Conservation (phyloP, 1,140 invertebrate species). For the Sycophaga agraensis region DNA sequence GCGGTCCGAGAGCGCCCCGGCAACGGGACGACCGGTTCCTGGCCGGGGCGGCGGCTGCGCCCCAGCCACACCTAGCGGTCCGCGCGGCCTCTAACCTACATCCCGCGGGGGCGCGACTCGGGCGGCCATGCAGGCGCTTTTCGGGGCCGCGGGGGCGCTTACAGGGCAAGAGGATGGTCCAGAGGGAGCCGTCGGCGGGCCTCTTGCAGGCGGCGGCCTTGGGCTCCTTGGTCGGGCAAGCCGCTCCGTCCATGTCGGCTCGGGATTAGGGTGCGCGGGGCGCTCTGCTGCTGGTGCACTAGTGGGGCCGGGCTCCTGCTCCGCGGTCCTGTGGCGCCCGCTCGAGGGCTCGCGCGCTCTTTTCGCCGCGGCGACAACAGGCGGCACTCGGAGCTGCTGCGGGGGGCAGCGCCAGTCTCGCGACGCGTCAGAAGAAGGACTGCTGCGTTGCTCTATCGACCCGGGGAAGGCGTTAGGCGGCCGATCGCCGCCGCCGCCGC, state of each 20-base stretch:
- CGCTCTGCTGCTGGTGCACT: background rate
- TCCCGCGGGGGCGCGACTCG: no score
- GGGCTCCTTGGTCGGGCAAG: conserved; percentile 11
- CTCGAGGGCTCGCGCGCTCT: background rate
- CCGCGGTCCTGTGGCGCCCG: background rate
- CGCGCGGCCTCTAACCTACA: no score
- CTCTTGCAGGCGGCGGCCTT: conserved; percentile 6
- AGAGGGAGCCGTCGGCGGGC: background rate
- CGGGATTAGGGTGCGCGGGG: background rate
- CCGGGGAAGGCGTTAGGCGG: background rate
- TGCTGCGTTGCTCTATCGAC: conserved; percentile 29
- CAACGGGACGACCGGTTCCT: background rate
- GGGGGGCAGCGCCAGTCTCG: background rate
- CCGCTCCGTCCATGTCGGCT: conserved; percentile 19
- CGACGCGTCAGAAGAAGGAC: conserved; percentile 16
- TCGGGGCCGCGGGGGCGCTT: no score
- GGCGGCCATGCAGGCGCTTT: no score
- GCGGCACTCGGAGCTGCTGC: no score
- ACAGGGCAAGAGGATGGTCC: conserved; percentile 21
- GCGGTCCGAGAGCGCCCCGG: background rate
- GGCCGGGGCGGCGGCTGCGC: background rate
- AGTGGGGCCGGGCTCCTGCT: background rate
- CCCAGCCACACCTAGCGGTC: no score
- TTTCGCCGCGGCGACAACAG: no score
- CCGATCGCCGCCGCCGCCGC: background rate